Conservation (phyloP, 2,888 invertebrate species). For the Tetropium fuscum region DNA sequence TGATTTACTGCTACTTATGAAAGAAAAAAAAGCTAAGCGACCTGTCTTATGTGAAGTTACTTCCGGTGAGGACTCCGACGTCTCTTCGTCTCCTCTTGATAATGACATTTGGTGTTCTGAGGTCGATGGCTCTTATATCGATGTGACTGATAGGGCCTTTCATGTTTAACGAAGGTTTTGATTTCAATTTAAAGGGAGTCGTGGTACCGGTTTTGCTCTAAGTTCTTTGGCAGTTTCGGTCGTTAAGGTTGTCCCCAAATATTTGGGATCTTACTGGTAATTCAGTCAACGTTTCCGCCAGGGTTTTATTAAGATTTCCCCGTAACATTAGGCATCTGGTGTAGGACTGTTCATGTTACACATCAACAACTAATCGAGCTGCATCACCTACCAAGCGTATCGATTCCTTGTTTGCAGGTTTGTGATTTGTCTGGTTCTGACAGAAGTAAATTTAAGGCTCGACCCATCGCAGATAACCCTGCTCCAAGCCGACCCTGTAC, state of each 20-base stretch:
- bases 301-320: not conserved
- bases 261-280: not conserved
- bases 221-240: conserved; percentile 1
- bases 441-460: not conserved
- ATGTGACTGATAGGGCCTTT: not conserved
- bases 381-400: not conserved
- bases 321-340: not conserved
- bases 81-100: not conserved
- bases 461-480: not conserved
- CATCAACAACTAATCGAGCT: not conserved
- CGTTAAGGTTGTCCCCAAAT: not conserved
- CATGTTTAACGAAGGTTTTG: not conserved
- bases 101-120: not conserved
- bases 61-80: not conserved
- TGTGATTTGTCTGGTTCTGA: not conserved
- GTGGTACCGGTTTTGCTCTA: not conserved
- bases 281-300: not conserved
- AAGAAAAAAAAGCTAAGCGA: not conserved
- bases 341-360: not conserved
- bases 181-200: not conserved
- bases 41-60: not conserved
- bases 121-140: not conserved
- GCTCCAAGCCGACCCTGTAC: not conserved
- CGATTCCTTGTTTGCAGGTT: not conserved
- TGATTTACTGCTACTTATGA: not conserved